Evolutionary conservation across 2,113 vertebrate genomes (phyloP).

Genomic region (Bothrops jararaca): DNA sequence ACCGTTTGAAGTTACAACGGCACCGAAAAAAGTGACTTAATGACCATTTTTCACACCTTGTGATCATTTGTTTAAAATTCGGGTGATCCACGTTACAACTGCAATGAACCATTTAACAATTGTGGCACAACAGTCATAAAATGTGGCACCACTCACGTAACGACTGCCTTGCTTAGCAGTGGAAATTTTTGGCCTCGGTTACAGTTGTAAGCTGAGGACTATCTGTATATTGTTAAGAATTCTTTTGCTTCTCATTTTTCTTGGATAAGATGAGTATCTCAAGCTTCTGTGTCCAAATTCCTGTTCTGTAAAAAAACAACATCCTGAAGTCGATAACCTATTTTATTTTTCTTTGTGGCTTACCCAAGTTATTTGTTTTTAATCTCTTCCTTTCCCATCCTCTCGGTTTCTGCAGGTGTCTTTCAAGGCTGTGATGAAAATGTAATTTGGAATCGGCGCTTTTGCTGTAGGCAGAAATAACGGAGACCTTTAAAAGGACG

Average conservation of each 20-base stretch:
- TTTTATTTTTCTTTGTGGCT: not conserved
- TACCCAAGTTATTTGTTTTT: not conserved
- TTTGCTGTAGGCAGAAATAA: not conserved
- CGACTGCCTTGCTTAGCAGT: not conserved
- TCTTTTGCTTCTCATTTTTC: too few relatives aligned
- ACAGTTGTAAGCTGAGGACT: not conserved
- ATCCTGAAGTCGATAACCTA: not conserved
- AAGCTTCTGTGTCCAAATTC: not conserved
- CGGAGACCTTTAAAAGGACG: rapidly evolving
- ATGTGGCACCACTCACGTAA: not conserved
- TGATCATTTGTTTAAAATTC: not conserved
- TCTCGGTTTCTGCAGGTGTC: constrained; percentile 49
- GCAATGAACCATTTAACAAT: not conserved
- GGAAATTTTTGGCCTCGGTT: not conserved
- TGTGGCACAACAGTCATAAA: not conserved
- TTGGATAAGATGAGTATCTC: not conserved
- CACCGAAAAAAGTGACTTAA: not conserved
- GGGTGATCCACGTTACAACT: not conserved
- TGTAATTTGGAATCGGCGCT: constrained; percentile 4
- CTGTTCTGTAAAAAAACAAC: not conserved
- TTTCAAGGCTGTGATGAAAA: constrained; percentile 68
- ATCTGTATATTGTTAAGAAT: not conserved
- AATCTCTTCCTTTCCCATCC: not conserved
- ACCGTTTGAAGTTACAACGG: not conserved
- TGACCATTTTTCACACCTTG: not conserved